phyloP scores from a whole-genome alignment of 2,113 vertebrate species.

The Octodon degus region DNA sequence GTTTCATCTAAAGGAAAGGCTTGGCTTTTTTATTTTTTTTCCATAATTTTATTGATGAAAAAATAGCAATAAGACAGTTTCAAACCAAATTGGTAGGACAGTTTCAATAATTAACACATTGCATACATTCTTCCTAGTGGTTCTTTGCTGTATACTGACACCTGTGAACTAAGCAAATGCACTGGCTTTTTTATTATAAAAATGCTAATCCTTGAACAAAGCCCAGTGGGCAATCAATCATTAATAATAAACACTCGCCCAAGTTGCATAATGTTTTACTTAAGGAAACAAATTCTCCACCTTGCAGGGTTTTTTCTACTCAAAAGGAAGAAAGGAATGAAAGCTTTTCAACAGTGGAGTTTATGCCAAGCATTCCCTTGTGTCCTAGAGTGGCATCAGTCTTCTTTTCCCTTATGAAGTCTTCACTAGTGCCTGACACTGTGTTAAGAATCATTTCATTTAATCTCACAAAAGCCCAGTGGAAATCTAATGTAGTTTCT shows the following conservation, averaged over 20 bases:
- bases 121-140: too few species aligned
- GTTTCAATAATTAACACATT: too few species aligned
- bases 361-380: not conserved
- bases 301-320: not conserved
- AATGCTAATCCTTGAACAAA: not conserved
- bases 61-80: too few species aligned
- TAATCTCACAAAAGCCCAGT: not conserved
- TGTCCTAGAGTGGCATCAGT: not conserved
- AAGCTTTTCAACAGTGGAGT: not conserved
- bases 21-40: not conserved
- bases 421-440: not conserved
- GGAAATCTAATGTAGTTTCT: not conserved
- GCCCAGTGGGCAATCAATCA: not conserved
- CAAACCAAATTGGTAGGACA: too few species aligned
- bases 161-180: too few species aligned
- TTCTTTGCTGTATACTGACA: too few species aligned
- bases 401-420: not conserved
- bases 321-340: slow-evolving; percentile 5
- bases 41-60: too few species aligned
- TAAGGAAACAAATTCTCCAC: not conserved
- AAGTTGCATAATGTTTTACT: not conserved
- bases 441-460: slow-evolving; percentile 4
- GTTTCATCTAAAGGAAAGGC: not conserved
- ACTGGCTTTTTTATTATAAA: not conserved
- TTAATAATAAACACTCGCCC: not conserved